Base-by-base conservation (phyloP, 2,797 vertebrate species). In the Lepus oiostolus region DNA sequence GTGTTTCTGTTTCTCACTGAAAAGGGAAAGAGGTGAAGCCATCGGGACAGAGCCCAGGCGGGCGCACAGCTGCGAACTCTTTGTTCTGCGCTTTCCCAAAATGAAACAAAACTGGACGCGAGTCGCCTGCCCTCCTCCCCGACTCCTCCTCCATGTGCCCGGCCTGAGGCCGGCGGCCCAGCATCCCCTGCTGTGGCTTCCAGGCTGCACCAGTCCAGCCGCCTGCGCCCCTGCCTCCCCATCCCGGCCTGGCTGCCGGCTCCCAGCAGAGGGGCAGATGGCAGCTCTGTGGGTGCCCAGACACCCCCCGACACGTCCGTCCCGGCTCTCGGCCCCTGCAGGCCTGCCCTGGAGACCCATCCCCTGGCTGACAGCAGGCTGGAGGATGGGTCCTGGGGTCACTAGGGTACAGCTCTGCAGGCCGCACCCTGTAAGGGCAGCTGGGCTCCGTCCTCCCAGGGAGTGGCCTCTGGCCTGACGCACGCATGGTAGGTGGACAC, bases 61-160 rank as follows among this genome's bases (percentile, higher is more conserved):
- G 77, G 94, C 2, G 32, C 79, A 35, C 96, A 97, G 97, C 97
- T 97, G 96, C n/a, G 93, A 0, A 0, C 32, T 52, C 92, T 94
- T 94, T 94, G 97, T 96, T 92, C 87, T 0, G 19, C 14, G 71
- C 76, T 86, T 91, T 85, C 74, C 88, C 22, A 72, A 72, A 75
- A 77, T 11, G 83, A 54, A 72, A 70, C n/a, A 12, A 60, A 74
- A 75, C 19, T 52, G 70, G 2, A 2, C 0, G 1, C 7, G 88
- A 28, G 75, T 86, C 0, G 62, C 87, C 79, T 68, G 14, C n/a
- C 81, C 70, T 2, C 81, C 58, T 17, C 1, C 2, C 30, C 14
- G 16, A 17, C 19, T 58, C 54, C 54, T 16, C 28, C 80, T 4
- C 54, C 54, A 21, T 3, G 38, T 0, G 62, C 68, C 35, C 0